Percentiles rank a stretch among this genome's conserved stretches.
Evolutionary conservation across 2,797 vertebrate genomes (phyloP).

Genomic region (Hypotaenidia okinawae): DNA sequence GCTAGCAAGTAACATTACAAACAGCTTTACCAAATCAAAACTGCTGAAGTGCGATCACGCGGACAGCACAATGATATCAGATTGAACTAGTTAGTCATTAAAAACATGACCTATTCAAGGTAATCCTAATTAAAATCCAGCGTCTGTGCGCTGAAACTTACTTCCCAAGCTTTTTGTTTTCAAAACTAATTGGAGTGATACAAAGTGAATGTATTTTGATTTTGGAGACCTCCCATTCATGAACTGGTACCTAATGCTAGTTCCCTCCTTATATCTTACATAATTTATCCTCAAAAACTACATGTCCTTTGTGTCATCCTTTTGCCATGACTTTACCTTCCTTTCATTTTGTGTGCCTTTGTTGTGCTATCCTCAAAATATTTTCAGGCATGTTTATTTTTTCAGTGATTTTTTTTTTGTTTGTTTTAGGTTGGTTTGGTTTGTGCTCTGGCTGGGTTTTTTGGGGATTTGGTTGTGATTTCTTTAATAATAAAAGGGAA

Average conservation of each 20-base stretch:
- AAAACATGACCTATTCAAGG: neutral
- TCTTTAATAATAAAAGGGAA: neutral
- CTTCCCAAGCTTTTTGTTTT: neutral
- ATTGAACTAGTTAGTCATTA: neutral
- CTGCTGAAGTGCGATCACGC: no score
- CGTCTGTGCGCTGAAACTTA: neutral
- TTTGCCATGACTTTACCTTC: neutral
- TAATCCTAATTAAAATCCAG: constrained; percentile 23
- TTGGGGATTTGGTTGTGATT: neutral
- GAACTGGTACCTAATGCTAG: neutral
- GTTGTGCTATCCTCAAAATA: neutral
- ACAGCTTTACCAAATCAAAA: neutral
- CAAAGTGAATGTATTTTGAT: neutral
- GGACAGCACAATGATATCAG: neutral
- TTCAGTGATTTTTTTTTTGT: neutral
- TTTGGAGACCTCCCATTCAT: neutral
- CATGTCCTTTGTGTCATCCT: neutral
- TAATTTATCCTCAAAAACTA: neutral
- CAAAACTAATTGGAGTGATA: neutral
- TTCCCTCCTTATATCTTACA: neutral
- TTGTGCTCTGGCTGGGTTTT: no score
- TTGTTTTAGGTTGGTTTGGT: neutral
- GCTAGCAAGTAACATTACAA: neutral
- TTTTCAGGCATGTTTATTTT: neutral
- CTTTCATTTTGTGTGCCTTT: neutral